A percentile compares a stretch with the other conserved stretches of the same genome.
These are phyloP conservation scores for Rhinichthys klamathensis DNA, from an alignment of 2,113 vertebrate species.

Conservation along the genomic window DNA sequence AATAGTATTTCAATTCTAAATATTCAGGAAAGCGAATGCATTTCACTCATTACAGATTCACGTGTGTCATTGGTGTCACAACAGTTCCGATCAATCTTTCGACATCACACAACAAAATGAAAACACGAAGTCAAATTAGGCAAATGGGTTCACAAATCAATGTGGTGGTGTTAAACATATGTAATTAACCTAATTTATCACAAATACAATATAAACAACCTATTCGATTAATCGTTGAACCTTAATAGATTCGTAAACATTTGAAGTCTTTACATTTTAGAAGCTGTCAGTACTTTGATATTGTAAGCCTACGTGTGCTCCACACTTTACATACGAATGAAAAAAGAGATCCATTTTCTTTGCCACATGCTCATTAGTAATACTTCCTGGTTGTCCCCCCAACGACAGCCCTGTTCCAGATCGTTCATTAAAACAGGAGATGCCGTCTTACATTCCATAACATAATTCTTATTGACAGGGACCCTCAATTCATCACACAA, in stretches of 20 bases:
- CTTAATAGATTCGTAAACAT: not conserved
- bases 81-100: not conserved
- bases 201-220: not conserved
- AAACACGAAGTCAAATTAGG: slow-evolving; percentile 7
- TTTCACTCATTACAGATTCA: not conserved
- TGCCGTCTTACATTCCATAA: slow-evolving; percentile 51
- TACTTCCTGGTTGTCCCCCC: not conserved
- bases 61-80: not conserved
- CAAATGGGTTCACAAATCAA: not conserved
- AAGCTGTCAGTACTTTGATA: not conserved
- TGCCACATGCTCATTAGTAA: not conserved
- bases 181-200: not conserved
- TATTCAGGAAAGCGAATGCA: not conserved
- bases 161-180: not conserved
- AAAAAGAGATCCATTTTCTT: not conserved
- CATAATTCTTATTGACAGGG: slow-evolving; percentile 59
- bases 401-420: not conserved
- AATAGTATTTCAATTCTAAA: not conserved
- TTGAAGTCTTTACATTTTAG: not conserved
- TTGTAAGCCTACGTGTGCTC: not conserved
- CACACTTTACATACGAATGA: not conserved
- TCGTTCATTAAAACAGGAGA: slow-evolving; percentile 15
- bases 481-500: slow-evolving; percentile 60
- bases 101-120: not conserved
- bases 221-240: not conserved